Conservation (phyloP, 2,113 vertebrate species). For the Tychaedon coryphoeus region DNA sequence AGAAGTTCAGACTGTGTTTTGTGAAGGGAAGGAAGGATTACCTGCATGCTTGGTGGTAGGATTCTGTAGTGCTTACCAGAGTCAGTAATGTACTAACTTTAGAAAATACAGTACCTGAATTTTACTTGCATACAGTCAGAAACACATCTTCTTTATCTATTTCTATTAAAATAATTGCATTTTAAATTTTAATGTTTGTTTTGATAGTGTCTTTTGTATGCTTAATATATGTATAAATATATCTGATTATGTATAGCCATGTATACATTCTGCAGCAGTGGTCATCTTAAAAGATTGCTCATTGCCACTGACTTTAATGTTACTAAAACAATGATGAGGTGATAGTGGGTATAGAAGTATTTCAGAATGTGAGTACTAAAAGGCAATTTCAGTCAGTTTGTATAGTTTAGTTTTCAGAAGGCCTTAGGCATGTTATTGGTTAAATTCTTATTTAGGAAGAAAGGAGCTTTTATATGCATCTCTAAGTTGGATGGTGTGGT, state of each 20-base stretch:
- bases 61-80: not conserved
- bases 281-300: not conserved
- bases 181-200: not conserved
- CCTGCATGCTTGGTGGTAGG: not conserved
- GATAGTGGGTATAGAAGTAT: not conserved
- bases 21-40: not conserved
- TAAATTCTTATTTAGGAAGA: constrained; percentile 65
- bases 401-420: constrained; percentile 45
- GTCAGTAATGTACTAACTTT: not conserved
- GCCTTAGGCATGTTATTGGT: constrained; percentile 64
- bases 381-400: constrained; percentile 14
- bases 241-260: not conserved
- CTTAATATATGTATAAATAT: not conserved
- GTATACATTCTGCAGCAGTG: not conserved
- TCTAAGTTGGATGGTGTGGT: constrained; percentile 58
- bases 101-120: not conserved
- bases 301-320: not conserved
- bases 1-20: not conserved
- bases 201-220: not conserved
- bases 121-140: not conserved
- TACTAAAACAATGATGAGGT: not conserved
- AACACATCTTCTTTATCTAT: not conserved
- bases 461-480: constrained; percentile 73
- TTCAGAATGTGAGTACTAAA: not conserved
- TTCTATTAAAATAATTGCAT: not conserved